A percentile compares a stretch with the other conserved stretches of the same genome.
phyloP scores from a whole-genome alignment of 2,797 vertebrate species.

The Pseudochirops corinnae region DNA sequence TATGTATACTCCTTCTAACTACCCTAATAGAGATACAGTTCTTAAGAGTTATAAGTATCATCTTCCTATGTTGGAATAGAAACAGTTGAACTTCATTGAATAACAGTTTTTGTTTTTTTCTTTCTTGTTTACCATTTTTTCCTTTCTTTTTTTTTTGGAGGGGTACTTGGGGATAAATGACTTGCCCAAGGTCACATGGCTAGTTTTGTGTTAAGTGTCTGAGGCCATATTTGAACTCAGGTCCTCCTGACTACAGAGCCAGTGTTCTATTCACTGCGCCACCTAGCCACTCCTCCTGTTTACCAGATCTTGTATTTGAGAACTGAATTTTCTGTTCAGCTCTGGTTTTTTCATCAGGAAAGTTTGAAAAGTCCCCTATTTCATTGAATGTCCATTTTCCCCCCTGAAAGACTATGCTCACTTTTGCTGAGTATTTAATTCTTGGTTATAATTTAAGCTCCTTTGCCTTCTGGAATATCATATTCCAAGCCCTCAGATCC shows the following conservation, averaged over 20 bases:
- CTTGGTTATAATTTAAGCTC: background rate
- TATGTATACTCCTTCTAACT: background rate
- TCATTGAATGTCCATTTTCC: background rate
- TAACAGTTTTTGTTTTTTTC: background rate
- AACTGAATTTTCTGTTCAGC: background rate
- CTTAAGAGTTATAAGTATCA: too few species aligned
- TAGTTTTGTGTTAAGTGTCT: too few species aligned
- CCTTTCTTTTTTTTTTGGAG: too few species aligned
- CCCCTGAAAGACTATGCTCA: background rate
- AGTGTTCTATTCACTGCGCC: too few species aligned
- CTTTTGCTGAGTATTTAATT: background rate
- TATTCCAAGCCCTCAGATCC: background rate
- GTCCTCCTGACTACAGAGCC: too few species aligned
- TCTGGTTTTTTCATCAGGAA: background rate
- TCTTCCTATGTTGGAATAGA: background rate
- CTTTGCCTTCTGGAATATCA: background rate
- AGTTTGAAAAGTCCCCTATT: background rate
- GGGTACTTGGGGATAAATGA: too few species aligned
- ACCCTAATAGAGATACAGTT: background rate
- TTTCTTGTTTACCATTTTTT: background rate
- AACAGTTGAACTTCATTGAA: background rate
- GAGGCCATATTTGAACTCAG: too few species aligned
- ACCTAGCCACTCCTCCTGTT: background rate
- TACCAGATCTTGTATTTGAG: background rate
- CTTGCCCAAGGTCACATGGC: too few species aligned